These are phyloP conservation scores for Aselliscus stoliczkanus DNA, from an alignment of 2,797 vertebrate species.

Conservation along the genomic window DNA sequence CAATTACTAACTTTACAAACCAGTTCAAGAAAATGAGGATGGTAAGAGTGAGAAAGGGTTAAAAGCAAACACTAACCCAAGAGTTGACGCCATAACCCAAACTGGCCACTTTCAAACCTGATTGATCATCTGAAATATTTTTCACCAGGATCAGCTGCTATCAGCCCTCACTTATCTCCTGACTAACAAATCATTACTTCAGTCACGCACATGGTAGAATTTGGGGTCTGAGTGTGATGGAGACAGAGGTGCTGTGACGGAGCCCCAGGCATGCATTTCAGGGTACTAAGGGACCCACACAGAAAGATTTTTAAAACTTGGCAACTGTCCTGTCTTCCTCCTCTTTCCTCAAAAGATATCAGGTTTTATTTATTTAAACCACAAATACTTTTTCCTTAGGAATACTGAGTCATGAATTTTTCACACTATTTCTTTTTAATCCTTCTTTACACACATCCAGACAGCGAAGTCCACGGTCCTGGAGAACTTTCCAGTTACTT, in stretches of 20 bases:
- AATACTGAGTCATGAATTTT: background rate
- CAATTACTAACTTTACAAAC: background rate
- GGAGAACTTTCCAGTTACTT: background rate
- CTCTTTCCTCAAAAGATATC: background rate
- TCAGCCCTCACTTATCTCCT: background rate
- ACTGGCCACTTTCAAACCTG: background rate
- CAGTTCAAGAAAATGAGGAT: background rate
- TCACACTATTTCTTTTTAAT: background rate
- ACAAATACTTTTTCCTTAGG: background rate
- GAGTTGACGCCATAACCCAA: background rate
- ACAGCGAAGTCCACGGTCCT: background rate
- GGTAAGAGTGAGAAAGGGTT: background rate
- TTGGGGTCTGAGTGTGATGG: background rate
- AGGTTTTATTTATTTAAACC: background rate
- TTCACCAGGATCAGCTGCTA: background rate
- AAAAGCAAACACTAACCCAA: background rate
- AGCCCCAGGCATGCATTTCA: background rate
- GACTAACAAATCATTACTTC: background rate
- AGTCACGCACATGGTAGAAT: accelerated
- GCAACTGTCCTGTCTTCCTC: background rate
- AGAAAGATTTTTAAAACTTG: background rate
- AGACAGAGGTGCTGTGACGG: background rate
- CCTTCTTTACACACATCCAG: background rate
- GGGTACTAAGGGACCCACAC: background rate
- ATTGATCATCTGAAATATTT: background rate